phyloP scores from a whole-genome alignment of 2,797 vertebrate genomes.

The Eulemur albifrons region DNA sequence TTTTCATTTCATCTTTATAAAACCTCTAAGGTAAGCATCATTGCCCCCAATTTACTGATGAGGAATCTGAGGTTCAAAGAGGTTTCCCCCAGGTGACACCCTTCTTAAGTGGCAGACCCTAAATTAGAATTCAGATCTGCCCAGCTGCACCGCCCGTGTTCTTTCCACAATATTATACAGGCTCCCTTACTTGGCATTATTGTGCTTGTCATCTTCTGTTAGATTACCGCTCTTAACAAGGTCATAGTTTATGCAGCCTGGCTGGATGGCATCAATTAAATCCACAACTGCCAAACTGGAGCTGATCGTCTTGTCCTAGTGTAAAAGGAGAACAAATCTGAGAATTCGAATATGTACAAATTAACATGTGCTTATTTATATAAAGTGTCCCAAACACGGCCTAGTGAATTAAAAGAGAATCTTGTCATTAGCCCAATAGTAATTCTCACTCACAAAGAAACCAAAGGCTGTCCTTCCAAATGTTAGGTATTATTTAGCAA shows the following conservation, averaged over 20 bases:
- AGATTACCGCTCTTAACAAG: slow-evolving; percentile 90
- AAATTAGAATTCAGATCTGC: not conserved
- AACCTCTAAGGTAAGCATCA: not conserved
- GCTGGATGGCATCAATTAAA: slow-evolving; percentile 96
- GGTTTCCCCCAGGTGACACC: not conserved
- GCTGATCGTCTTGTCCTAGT: slow-evolving; percentile 93
- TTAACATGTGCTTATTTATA: not conserved
- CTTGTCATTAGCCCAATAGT: not conserved
- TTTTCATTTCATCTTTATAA: slow-evolving; percentile 4
- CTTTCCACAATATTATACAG: not conserved
- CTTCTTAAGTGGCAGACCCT: not conserved
- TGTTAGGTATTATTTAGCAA: not conserved
- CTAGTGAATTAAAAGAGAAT: not conserved
- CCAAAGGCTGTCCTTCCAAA: not conserved
- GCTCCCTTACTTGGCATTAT: slow-evolving; percentile 94
- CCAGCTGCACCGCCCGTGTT: not conserved
- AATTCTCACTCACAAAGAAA: slow-evolving; percentile 10
- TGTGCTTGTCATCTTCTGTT: slow-evolving; percentile 92
- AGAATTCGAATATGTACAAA: not conserved
- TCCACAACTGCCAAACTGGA: slow-evolving; percentile 94
- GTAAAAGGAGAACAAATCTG: not conserved
- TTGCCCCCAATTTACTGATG: not conserved
- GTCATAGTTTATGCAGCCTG: slow-evolving; percentile 93
- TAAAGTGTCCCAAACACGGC: not conserved
- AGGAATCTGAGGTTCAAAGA: not conserved